Base-by-base conservation (phyloP, 2,113 vertebrate genomes). In the Larimichthys polyactis region DNA sequence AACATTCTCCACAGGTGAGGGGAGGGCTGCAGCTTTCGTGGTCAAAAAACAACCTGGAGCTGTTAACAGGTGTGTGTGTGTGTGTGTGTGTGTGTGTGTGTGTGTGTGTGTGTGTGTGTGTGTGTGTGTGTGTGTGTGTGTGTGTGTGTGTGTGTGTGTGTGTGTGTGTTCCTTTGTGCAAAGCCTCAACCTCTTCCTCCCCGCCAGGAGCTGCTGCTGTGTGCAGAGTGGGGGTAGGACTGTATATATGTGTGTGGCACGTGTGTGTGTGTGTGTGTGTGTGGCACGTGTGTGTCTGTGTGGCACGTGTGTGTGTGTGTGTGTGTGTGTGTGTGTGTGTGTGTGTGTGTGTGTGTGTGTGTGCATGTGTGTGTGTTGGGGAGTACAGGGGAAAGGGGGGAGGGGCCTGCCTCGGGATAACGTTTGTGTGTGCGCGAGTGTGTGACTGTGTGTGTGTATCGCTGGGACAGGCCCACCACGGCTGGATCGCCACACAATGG, bases 401-500 rank as follows among this genome's bases (percentile, higher is more conserved):
- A 12, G 19, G 66, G 17, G 44, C 36, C 51, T 54, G 52, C 29
- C 29, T 60, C 60, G 15, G 54, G 60, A 79, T 22, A 49, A 43
- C 11, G 77, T 78, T 72, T 52, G 59, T 55, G 29, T 70, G 64
- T 71, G 29, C 59, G 12, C 11, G 7, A 68, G 36, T 49, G 66
- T 55, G 32, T 70, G 64, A 19, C 17, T 59, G 55, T n/a, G n/a
- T 75, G 63, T 48, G 79, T 81, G 75, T 62, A 43, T 71, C 71
- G 72, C 77, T 84, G 83, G 89, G 90, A 91, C 79, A 74, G 89
- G 84, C 88, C 87, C 84, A 71, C 79, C 32, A 59, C 75, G 55
- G 76, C 81, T 80, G 63, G 46, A 82, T 81, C 14, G 43, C 60
- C 68, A 92, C 85, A 90, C 90, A 92, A 88, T 91, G 87, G 87